These are phyloP conservation scores for Momotus momota DNA, from an alignment of 2,797 vertebrate species.

Conservation along the genomic window DNA sequence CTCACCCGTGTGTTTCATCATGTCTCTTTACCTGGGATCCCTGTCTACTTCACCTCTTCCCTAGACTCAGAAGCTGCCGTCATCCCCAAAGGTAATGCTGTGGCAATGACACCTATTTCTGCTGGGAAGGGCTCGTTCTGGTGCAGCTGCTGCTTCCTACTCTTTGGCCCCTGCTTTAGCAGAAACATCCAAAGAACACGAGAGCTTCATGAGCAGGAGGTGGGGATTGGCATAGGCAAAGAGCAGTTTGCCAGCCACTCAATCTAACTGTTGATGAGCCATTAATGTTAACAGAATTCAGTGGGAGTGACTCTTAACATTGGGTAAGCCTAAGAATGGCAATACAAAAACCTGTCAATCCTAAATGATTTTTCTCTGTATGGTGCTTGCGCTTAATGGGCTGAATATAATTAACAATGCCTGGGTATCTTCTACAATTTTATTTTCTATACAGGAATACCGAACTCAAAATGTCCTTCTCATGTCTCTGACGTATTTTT, in stretches of 20 bases:
- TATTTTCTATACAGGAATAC: neutral
- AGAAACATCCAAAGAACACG: fast-evolving
- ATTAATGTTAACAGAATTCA: neutral
- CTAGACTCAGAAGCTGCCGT: neutral
- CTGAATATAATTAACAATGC: neutral
- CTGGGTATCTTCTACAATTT: neutral
- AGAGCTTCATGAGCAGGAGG: neutral
- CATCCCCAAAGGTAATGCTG: neutral
- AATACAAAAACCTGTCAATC: neutral
- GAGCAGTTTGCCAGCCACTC: neutral
- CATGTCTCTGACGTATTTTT: neutral
- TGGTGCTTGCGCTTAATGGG: neutral
- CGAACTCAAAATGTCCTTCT: neutral
- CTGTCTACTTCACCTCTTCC: neutral
- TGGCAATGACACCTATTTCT: neutral
- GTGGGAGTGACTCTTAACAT: neutral
- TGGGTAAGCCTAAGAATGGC: neutral
- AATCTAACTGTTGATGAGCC: neutral
- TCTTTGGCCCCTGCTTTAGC: neutral
- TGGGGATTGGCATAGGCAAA: neutral
- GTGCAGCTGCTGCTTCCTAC: neutral
- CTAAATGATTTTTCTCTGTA: neutral
- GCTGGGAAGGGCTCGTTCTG: neutral
- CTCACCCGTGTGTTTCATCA: neutral
- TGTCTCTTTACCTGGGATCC: neutral